Conservation (phyloP, 2,888 invertebrate genomes). For the Therioaphis trifolii region DNA sequence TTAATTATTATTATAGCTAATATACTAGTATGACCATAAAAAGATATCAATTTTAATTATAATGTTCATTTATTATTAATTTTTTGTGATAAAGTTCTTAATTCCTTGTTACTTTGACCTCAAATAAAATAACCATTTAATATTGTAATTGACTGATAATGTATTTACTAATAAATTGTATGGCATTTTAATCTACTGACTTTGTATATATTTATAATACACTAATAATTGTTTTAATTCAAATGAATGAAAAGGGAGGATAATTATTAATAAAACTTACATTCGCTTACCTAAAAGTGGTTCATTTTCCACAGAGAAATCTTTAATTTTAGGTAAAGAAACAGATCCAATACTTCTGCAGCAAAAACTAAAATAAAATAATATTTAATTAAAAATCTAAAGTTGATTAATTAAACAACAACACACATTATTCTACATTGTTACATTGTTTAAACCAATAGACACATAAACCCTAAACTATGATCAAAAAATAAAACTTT, state of each 20-base stretch:
- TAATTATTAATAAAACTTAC: constrained; percentile 32
- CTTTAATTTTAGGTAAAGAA: constrained; percentile 76
- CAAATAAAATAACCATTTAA: constrained; percentile 34
- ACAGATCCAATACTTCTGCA: constrained; percentile 68
- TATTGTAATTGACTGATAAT: constrained; percentile 41
- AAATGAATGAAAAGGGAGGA: not conserved
- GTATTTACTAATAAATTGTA: constrained; percentile 14
- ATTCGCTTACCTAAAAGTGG: constrained; percentile 74
- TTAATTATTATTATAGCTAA: not conserved
- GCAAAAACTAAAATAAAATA: constrained; percentile 64
- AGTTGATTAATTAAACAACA: too few relatives aligned
- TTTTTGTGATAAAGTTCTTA: constrained; percentile 19
- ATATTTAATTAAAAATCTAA: too few relatives aligned
- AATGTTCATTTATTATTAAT: constrained; percentile 13
- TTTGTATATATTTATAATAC: not conserved
- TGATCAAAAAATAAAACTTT: too few relatives aligned
- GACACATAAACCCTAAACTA: too few relatives aligned
- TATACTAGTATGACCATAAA: not conserved
- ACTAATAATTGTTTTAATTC: constrained; percentile 4
- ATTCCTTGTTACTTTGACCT: constrained; percentile 38
- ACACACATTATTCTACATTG: too few relatives aligned
- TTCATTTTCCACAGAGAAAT: constrained; percentile 81
- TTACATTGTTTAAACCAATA: too few relatives aligned
- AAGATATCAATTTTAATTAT: not conserved
- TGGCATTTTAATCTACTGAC: not conserved